Evolutionary conservation across 2,797 vertebrate species (phyloP), one percentile per base, ranked within the genome.

Genomic region (Galago senegalensis): DNA sequence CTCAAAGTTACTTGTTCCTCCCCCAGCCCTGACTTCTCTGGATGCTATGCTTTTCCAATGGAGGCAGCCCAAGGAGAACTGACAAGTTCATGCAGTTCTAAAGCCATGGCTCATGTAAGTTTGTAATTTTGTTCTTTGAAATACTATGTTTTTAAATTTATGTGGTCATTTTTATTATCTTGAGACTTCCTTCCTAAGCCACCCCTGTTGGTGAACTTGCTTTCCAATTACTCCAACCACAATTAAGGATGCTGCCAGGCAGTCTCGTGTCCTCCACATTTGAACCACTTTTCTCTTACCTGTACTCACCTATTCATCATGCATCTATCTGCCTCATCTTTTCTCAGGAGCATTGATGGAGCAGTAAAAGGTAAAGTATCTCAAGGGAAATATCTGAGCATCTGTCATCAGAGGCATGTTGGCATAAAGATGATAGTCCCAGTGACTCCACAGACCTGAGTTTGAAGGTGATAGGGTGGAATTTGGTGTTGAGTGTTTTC

Each of bases 71-170:
- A 34, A 25, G 34, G 80, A 80, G 40, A 75, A 94, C 83, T 67
- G 60, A 49, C 72, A 80, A 13, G 17, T 40, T 73, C 72, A 72
- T 93, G 23, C 29, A 34, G 29, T 70, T 86, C 70, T 70, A 83
- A 79, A 84, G 73, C 58, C 79, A 96, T 80, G 92, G 95, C 84
- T 29, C 58, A 79, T 34, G 92, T 89, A 94, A 92, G 92, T 92
- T 53, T n/a, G 40, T 25, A 1, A 80, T 89, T 79, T 25, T 79
- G 56, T 34, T 84, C 27, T 72, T 94, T 72, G 34, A 91, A 81
- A 72, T 79, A 43, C 14, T 77, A 16, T 70, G 37, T 34, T 83
- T 86, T 79, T 21, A 23, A 84, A 58, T 88, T 91, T 43, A 16
- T 46, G 23, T 67, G 63, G 31, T 61, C 49, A 25, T 76, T 43